Percentiles rank a stretch among this genome's conserved stretches.
These are phyloP conservation scores for Spizella passerina DNA, from an alignment of 2,797 vertebrate genomes.

Conservation along the genomic window DNA sequence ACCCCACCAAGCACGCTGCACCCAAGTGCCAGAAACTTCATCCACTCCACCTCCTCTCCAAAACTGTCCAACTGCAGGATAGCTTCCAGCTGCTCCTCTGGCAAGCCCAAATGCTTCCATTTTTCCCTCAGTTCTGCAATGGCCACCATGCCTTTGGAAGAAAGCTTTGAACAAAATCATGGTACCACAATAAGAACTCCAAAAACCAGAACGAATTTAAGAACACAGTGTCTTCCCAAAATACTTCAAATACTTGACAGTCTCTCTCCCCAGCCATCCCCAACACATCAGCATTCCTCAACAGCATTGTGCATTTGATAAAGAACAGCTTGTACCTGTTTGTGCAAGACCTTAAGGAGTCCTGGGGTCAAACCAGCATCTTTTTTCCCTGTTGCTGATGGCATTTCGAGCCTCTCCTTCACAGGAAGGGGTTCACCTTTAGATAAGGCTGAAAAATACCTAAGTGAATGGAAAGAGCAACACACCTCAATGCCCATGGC, in stretches of 20 bases:
- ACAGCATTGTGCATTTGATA: background rate
- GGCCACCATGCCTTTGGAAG: slow-evolving; percentile 38
- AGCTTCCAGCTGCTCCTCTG: slow-evolving; percentile 77
- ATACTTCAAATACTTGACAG: background rate
- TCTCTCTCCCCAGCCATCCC: background rate
- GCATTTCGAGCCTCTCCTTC: slow-evolving; percentile 85
- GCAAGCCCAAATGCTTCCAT: slow-evolving; percentile 85
- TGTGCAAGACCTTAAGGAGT: slow-evolving; percentile 87
- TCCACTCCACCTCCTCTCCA: slow-evolving; percentile 77
- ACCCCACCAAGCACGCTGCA: slow-evolving; percentile 88
- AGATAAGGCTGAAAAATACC: slow-evolving; percentile 88
- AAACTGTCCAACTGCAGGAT: slow-evolving; percentile 81
- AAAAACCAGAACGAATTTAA: background rate
- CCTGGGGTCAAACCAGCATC: slow-evolving; percentile 84
- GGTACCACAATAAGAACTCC: background rate
- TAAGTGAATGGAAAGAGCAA: slow-evolving; percentile 41
- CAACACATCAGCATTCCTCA: background rate
- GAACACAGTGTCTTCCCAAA: background rate
- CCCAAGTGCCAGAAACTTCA: slow-evolving; percentile 87
- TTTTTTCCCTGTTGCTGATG: slow-evolving; percentile 75
- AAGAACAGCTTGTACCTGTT: slow-evolving; percentile 78
- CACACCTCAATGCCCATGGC: background rate
- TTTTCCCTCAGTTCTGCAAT: slow-evolving; percentile 76
- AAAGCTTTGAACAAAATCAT: slow-evolving; percentile 11
- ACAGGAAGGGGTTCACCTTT: slow-evolving; percentile 86